Conservation (phyloP, 1,140 invertebrate species). For the Hetaerina americana region DNA sequence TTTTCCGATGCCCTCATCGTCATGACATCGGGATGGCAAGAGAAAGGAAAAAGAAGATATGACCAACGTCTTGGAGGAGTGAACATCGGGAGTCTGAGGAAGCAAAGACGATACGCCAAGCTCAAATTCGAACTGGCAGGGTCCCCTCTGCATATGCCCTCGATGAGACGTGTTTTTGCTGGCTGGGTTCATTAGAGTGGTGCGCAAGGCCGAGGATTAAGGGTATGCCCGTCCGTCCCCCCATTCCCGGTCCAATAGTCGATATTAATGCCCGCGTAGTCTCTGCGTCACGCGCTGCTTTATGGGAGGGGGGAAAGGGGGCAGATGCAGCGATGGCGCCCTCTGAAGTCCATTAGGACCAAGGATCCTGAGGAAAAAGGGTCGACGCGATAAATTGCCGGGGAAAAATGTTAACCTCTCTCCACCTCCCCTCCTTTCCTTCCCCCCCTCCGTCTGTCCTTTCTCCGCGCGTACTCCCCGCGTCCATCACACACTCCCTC, state of each 20-base stretch:
- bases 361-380: background rate
- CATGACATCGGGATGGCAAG: too few relatives aligned
- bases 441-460: background rate
- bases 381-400: background rate
- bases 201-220: background rate
- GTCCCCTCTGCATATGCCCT: too few relatives aligned
- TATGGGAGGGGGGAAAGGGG: background rate
- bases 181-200: background rate
- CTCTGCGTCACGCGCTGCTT: background rate
- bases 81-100: too few relatives aligned
- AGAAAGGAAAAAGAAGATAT: too few relatives aligned
- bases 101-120: too few relatives aligned
- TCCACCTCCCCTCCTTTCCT: background rate
- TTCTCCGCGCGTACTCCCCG: too few relatives aligned
- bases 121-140: too few relatives aligned
- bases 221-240: too few relatives aligned
- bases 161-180: too few relatives aligned
- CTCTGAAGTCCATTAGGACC: background rate
- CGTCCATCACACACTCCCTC: too few relatives aligned
- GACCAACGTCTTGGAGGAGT: too few relatives aligned
- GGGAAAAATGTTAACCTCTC: background rate
- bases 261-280: background rate
- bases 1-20: too few relatives aligned
- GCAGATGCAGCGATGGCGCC: background rate
- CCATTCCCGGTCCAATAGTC: background rate